phyloP scores from a whole-genome alignment of 2,888 invertebrate species.

The Saturnia pavonia region DNA sequence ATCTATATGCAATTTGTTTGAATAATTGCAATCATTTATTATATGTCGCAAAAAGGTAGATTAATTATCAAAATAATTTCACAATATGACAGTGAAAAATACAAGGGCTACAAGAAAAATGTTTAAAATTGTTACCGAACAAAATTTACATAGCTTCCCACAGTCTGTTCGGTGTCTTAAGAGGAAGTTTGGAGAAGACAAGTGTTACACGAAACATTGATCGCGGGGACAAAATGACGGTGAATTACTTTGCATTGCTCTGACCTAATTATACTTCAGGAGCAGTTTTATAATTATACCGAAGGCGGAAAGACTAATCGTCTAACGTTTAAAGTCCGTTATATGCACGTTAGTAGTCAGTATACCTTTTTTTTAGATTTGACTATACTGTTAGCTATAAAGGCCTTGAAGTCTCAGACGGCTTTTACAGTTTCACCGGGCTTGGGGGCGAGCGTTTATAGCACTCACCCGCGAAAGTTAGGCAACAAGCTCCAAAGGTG shows the following conservation, averaged over 20 bases:
- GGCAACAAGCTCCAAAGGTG: too few relatives aligned
- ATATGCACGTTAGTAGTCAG: too few relatives aligned
- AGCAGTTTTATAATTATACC: not conserved
- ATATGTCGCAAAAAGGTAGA: not conserved
- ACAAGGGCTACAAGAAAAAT: constrained; percentile 5
- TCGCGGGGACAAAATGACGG: constrained; percentile 2
- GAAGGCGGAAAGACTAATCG: too few relatives aligned
- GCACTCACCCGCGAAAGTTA: too few relatives aligned
- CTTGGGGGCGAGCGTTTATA: too few relatives aligned
- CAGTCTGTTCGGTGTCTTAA: constrained; percentile 14
- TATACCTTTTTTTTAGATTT: too few relatives aligned
- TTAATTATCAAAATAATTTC: not conserved
- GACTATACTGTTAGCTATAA: too few relatives aligned
- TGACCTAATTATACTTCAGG: constrained; percentile 9
- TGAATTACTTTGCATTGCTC: constrained; percentile 7
- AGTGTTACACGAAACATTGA: constrained; percentile 17
- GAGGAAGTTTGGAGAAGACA: constrained; percentile 11
- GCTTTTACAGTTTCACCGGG: too few relatives aligned
- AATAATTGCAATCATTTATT: not conserved
- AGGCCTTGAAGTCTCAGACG: too few relatives aligned
- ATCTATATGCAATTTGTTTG: not conserved
- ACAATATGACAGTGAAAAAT: not conserved
- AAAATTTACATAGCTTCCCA: constrained; percentile 12
- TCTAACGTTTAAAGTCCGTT: too few relatives aligned
- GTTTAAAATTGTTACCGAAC: constrained; percentile 5